phyloP scores from a whole-genome alignment of 2,888 invertebrate genomes.

The Eupithecia vulgata region DNA sequence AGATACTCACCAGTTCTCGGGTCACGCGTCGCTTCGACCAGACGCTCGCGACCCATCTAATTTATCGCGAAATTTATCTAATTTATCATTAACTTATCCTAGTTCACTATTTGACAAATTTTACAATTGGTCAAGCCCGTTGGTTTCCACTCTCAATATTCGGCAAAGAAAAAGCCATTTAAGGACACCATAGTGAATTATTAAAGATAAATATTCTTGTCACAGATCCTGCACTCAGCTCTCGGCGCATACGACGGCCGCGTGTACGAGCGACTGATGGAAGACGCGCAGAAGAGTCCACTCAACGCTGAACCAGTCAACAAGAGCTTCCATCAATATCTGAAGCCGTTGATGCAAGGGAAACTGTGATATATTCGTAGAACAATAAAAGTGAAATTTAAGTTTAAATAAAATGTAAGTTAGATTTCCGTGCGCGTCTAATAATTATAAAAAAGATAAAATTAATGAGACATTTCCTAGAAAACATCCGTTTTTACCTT shows the following conservation, averaged over 20 bases:
- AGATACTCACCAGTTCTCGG: too few species aligned
- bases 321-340: slow-evolving; percentile 87
- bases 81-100: background rate
- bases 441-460: background rate
- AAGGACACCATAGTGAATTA: too few species aligned
- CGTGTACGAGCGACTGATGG: slow-evolving; percentile 91
- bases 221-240: slow-evolving; percentile 86
- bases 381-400: background rate
- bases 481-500: background rate
- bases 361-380: slow-evolving; percentile 82
- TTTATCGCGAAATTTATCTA: background rate
- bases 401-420: background rate
- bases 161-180: too few species aligned
- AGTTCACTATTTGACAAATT: background rate
- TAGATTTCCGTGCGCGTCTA: background rate
- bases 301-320: slow-evolving; percentile 92
- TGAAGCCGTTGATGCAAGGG: slow-evolving; percentile 92
- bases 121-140: background rate
- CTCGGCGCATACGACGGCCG: slow-evolving; percentile 93
- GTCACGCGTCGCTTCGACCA: too few species aligned
- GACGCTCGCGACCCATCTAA: too few species aligned
- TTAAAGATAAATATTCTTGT: too few species aligned
- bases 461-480: background rate
- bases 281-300: slow-evolving; percentile 91
- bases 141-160: too few species aligned